A percentile compares a stretch with the other conserved stretches of the same genome.
These are phyloP conservation scores for Sweltsa coloradensis DNA, from an alignment of 1,140 invertebrate species.

Conservation along the genomic window DNA sequence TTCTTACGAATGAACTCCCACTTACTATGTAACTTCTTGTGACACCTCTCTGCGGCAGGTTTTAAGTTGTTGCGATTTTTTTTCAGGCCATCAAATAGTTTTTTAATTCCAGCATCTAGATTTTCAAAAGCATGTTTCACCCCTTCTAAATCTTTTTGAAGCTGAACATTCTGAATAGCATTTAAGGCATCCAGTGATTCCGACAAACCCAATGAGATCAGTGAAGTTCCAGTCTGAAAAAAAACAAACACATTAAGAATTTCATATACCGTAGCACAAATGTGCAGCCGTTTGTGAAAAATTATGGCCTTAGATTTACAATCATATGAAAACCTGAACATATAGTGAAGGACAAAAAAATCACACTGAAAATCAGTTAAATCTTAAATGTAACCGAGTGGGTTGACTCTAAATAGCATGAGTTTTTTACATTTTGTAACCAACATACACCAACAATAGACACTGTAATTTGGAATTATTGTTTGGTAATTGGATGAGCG, in stretches of 20 bases:
- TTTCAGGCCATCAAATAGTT: constrained; percentile 45
- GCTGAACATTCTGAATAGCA: constrained; percentile 41
- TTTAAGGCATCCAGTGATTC: constrained; percentile 48
- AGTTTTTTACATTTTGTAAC: too few species aligned
- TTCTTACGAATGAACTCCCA: constrained; percentile 56
- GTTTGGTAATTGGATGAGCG: too few species aligned
- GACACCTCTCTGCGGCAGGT: constrained; percentile 40
- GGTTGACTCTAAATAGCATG: too few species aligned
- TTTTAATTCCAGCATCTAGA: constrained; percentile 45
- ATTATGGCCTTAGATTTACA: too few species aligned
- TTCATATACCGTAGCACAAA: too few species aligned
- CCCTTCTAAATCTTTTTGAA: constrained; percentile 45
- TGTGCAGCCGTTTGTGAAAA: too few species aligned
- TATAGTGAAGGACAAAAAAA: too few species aligned
- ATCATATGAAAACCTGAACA: too few species aligned
- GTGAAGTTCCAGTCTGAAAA: constrained; percentile 16
- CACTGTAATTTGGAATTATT: too few species aligned
- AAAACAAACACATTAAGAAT: constrained; percentile 2
- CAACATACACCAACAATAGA: too few species aligned
- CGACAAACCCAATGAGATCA: constrained; percentile 32
- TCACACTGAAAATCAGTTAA: too few species aligned
- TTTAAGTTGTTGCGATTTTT: constrained; percentile 37
- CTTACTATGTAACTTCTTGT: constrained; percentile 43
- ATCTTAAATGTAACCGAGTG: too few species aligned
- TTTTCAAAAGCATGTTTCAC: constrained; percentile 45